Evolutionary conservation across 2,113 vertebrate species (phyloP).

Genomic region (Ictalurus furcatus): DNA sequence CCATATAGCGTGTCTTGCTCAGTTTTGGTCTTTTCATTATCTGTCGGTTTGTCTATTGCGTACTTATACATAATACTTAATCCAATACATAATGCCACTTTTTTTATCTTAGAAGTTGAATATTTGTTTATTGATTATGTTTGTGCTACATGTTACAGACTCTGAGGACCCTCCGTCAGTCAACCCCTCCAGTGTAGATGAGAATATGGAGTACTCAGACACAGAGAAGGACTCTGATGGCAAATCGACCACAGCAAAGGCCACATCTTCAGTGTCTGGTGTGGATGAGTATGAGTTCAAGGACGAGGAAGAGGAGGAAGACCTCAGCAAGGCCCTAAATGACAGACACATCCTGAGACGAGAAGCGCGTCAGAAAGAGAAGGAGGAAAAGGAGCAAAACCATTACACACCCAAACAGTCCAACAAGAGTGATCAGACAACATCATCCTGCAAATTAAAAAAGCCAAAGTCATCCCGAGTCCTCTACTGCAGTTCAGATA

Average conservation of each 20-base stretch:
- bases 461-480: slow-evolving; percentile 85
- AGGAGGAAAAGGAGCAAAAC: slow-evolving; percentile 82
- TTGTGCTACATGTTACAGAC: slow-evolving; percentile 72
- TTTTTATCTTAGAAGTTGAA: neutral
- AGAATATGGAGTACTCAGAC: slow-evolving; percentile 90
- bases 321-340: too few relatives aligned
- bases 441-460: slow-evolving; percentile 81
- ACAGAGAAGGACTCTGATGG: slow-evolving; percentile 87
- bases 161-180: slow-evolving; percentile 91
- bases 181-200: slow-evolving; percentile 93
- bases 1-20: neutral
- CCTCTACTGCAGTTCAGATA: slow-evolving; percentile 90
- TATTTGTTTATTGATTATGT: neutral
- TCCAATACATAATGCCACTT: neutral
- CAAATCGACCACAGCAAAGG: slow-evolving; percentile 65
- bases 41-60: neutral
- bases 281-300: too few relatives aligned
- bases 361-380: slow-evolving; percentile 85
- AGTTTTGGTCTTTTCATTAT: neutral
- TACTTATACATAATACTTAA: neutral
- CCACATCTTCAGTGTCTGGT: too few relatives aligned
- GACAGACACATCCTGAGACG: slow-evolving; percentile 86
- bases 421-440: slow-evolving; percentile 79
- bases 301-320: too few relatives aligned
- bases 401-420: slow-evolving; percentile 83